Evolutionary conservation across 2,888 invertebrate genomes (phyloP).

Genomic region (Petrolisthes manimaculis): DNA sequence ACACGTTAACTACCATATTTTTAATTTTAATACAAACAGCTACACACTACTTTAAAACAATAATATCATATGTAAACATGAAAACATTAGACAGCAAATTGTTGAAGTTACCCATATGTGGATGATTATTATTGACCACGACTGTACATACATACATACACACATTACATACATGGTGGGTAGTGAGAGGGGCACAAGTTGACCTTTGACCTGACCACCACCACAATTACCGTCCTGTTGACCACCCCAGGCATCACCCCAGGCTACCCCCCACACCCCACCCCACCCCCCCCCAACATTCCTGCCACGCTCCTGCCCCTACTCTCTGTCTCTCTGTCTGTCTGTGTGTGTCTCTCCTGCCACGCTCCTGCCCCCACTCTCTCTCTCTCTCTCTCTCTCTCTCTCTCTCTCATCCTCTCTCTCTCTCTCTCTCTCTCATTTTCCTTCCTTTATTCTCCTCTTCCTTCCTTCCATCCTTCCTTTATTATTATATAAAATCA

Average conservation of each 20-base stretch:
- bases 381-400: neutral
- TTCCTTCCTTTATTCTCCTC: neutral
- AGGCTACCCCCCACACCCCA: conserved; percentile 14
- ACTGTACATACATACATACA: neutral
- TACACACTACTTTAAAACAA: too few species aligned
- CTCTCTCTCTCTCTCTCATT: neutral
- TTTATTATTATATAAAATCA: neutral
- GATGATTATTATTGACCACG: too few species aligned
- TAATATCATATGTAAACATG: too few species aligned
- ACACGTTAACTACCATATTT: too few species aligned
- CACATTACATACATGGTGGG: neutral
- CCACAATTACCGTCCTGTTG: conserved; percentile 28
- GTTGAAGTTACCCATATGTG: too few species aligned
- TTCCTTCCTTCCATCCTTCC: neutral
- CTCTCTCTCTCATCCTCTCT: neutral
- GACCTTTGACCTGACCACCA: conserved; percentile 29
- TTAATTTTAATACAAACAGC: too few species aligned
- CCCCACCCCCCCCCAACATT: neutral
- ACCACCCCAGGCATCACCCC: conserved; percentile 17
- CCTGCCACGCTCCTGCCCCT: neutral
- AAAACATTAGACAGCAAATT: too few species aligned
- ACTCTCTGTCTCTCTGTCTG: neutral
- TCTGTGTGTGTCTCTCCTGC: neutral
- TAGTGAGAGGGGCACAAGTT: neutral
- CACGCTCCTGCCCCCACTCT: neutral